phyloP scores from a whole-genome alignment of 2,113 vertebrate genomes.

The Drymodes brunneopygia region DNA sequence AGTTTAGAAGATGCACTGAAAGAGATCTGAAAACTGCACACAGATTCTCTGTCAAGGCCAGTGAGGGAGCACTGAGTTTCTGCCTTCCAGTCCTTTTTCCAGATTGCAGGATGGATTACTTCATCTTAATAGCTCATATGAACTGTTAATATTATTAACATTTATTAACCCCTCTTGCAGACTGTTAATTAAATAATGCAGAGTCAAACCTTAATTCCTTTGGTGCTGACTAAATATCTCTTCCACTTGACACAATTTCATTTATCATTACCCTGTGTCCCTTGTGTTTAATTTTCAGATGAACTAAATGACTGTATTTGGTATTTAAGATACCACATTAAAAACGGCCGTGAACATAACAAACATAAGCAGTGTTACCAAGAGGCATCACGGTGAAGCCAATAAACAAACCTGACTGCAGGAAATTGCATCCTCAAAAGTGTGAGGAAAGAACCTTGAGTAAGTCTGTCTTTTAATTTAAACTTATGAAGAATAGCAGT shows the following conservation, averaged over 20 bases:
- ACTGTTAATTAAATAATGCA: constrained; percentile 40
- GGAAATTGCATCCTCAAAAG: background rate
- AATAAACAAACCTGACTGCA: background rate
- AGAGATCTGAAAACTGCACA: background rate
- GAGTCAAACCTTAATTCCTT: constrained; percentile 35
- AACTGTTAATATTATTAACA: constrained; percentile 37
- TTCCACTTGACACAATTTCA: constrained; percentile 39
- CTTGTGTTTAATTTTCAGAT: constrained; percentile 43
- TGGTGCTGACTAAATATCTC: constrained; percentile 4
- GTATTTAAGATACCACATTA: background rate
- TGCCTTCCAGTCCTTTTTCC: background rate
- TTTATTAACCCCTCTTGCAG: constrained; percentile 32
- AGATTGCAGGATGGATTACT: background rate
- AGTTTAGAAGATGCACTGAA: background rate
- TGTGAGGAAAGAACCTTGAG: background rate
- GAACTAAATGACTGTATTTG: background rate
- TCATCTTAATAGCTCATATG: background rate
- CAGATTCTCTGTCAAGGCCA: background rate
- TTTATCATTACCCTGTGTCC: constrained; percentile 1
- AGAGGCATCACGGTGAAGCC: background rate
- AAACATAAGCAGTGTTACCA: background rate
- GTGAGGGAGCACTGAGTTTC: background rate
- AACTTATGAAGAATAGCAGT: constrained; percentile 23
- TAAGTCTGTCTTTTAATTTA: constrained; percentile 38
- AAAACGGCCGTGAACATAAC: background rate